A percentile compares a stretch with the other conserved stretches of the same genome.
Evolutionary conservation across 1,140 invertebrate species (phyloP).

Genomic region (Zeugodacus cucurbitae): DNA sequence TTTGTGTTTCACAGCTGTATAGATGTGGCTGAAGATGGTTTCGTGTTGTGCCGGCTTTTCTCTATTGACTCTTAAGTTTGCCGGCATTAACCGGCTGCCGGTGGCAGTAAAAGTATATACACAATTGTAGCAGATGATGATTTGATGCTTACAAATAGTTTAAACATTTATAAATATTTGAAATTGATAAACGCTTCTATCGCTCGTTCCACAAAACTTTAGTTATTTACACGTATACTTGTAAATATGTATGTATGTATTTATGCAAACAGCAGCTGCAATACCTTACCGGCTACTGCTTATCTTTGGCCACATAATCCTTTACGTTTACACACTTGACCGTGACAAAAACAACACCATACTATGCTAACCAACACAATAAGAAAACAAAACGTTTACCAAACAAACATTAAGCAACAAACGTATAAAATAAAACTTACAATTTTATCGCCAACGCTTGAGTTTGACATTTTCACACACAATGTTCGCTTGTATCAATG

Average conservation of each 20-base stretch:
- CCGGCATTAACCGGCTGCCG: constrained; percentile 18
- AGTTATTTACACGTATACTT: neutral
- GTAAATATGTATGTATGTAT: neutral
- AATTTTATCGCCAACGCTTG: constrained; percentile 9
- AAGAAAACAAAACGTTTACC: neutral
- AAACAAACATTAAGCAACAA: neutral
- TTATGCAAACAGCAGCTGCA: neutral
- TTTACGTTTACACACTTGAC: neutral
- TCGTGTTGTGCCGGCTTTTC: constrained; percentile 30
- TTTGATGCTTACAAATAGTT: neutral
- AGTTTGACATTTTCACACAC: constrained; percentile 15
- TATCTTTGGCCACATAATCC: neutral
- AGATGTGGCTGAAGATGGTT: neutral
- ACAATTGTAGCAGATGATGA: neutral
- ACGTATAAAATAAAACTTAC: constrained; percentile 27
- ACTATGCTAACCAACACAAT: neutral
- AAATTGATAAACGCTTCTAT: neutral
- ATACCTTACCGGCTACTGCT: neutral
- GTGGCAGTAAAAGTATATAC: neutral
- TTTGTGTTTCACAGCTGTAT: neutral
- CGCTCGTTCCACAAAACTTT: neutral
- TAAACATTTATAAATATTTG: neutral
- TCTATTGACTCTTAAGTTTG: constrained; percentile 16
- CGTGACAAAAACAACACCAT: neutral
- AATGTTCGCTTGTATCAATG: neutral